These are phyloP conservation scores for Atlantisia rogersi DNA, from an alignment of 2,113 vertebrate genomes.

Conservation along the genomic window DNA sequence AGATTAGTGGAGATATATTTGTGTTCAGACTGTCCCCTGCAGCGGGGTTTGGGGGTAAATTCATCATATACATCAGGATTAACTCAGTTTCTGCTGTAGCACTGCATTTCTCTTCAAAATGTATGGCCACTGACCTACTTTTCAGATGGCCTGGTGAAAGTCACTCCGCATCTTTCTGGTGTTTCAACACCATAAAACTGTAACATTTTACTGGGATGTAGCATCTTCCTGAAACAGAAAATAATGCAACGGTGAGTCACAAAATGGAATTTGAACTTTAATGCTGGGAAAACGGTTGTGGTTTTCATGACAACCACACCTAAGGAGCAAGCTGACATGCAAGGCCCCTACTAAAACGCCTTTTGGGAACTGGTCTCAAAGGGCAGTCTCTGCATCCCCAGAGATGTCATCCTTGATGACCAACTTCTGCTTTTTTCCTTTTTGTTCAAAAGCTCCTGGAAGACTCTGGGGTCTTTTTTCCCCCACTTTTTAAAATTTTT, in stretches of 20 bases:
- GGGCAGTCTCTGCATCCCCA: background rate
- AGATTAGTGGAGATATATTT: constrained; percentile 42
- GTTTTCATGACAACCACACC: background rate
- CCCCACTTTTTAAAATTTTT: no score
- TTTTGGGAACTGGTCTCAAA: background rate
- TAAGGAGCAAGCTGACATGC: background rate
- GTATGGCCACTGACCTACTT: constrained; percentile 54
- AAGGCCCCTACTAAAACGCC: background rate
- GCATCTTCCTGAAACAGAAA: background rate
- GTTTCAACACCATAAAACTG: background rate
- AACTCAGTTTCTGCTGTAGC: constrained; percentile 11
- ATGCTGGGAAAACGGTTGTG: background rate
- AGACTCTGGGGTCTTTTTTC: background rate
- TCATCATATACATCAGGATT: constrained; percentile 25
- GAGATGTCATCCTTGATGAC: background rate
- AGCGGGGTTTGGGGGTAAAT: background rate
- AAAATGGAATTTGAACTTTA: background rate
- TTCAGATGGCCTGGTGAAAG: constrained; percentile 45
- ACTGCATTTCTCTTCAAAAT: background rate
- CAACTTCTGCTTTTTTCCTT: background rate
- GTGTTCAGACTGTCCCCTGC: constrained; percentile 8
- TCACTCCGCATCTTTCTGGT: constrained; percentile 5
- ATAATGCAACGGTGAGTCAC: background rate
- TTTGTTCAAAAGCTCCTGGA: background rate
- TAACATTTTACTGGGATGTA: background rate